Evolutionary conservation across 2,797 vertebrate genomes (phyloP).

Genomic region (Chaenodraco wilsoni): DNA sequence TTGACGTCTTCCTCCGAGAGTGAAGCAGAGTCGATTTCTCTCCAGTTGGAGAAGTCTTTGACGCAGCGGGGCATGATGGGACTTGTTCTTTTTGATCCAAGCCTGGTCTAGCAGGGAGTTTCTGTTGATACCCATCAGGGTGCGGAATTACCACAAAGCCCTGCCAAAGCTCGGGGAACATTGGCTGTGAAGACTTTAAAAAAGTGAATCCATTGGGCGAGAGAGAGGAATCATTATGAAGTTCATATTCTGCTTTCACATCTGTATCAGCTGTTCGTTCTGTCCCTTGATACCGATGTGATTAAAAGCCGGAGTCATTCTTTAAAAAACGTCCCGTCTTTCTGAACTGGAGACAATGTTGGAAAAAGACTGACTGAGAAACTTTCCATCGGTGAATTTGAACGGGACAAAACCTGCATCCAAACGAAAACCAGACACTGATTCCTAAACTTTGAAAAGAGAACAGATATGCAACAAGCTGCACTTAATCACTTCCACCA

Average conservation of each 20-base stretch:
- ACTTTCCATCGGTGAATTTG: constrained; percentile 28
- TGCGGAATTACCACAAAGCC: constrained; percentile 34
- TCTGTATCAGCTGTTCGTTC: constrained; percentile 19
- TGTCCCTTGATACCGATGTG: not conserved
- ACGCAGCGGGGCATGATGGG: constrained; percentile 43
- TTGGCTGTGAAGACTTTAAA: constrained; percentile 22
- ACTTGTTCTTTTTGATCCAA: constrained; percentile 55
- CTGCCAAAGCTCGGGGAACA: constrained; percentile 23
- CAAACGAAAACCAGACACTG: constrained; percentile 50
- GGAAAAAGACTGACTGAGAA: constrained; percentile 19
- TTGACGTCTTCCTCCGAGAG: constrained; percentile 6
- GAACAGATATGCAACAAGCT: not conserved
- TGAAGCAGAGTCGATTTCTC: not conserved
- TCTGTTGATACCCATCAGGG: constrained; percentile 47
- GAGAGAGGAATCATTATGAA: constrained; percentile 10
- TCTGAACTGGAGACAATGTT: constrained; percentile 36
- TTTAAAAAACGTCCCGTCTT: constrained; percentile 5
- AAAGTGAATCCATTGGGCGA: not conserved
- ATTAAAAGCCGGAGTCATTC: constrained; percentile 10
- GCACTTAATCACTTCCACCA: not conserved
- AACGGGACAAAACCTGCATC: constrained; percentile 25
- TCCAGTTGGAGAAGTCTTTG: constrained; percentile 19
- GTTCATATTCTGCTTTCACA: constrained; percentile 15
- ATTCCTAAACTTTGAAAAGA: constrained; percentile 7
- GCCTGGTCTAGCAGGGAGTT: constrained; percentile 32